Evolutionary conservation across 2,797 vertebrate genomes (phyloP), one percentile per base, ranked within the genome.

Genomic region (Novumbra hubbsi): DNA sequence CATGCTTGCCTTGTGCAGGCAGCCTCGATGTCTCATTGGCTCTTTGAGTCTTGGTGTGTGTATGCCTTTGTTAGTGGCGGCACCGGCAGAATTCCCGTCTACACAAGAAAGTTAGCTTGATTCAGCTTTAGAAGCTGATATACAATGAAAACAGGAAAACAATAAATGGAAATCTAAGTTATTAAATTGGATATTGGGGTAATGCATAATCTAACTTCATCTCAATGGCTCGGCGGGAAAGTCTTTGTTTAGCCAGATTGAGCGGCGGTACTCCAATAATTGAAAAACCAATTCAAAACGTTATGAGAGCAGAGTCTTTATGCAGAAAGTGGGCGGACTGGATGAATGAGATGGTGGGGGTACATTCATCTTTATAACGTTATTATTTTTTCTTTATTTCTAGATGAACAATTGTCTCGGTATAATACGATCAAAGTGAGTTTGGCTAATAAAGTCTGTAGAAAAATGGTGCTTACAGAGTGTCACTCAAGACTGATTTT

Each of bases 271-370:
- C 87, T 90, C 76, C 79, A 91, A 91, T 95, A 93, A 94, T 93
- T 92, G 90, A 94, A 94, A 95, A 95, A 92, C 90, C 90, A 92
- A 93, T 93, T 93, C 91, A 91, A 87, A 90, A 88, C 91, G 89
- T 91, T 91, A 93, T 90, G 90, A 92, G 90, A 86, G 82, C 73
- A 0, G 72, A 80, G 79, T 91, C 83, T 84, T 82, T 83, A 77
- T 86, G 87, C 88, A 91, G 88, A 21, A 91, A 90, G 83, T 83
- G 82, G 86, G 90, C 73, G 86, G 85, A 80, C 80, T 21, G 85
- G 87, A 84, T 85, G 88, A 90, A 91, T 86, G 89, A 92, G 87
- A 88, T 88, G 84, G 84, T 87, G 85, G 82, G n/a, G 84, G 83
- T 84, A 85, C 89, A 92, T 94, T 93, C 88, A 94, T 93, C 91